Percentiles rank a stretch among this genome's conserved stretches.
phyloP scores from a whole-genome alignment of 2,113 vertebrate genomes.

The Phyllostomus hastatus region DNA sequence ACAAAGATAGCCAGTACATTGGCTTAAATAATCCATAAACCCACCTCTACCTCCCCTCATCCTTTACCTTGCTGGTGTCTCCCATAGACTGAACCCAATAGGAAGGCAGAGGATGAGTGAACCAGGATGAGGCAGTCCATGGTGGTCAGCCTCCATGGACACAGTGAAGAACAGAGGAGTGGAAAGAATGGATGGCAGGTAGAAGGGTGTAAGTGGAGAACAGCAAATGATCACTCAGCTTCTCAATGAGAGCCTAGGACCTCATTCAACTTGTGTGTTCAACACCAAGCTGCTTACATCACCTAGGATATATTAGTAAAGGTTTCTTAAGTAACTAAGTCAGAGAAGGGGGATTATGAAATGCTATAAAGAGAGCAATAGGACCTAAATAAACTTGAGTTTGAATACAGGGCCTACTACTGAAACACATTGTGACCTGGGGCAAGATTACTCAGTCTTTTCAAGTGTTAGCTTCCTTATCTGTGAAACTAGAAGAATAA shows the following conservation, averaged over 20 bases:
- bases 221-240: background rate
- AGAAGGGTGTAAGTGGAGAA: background rate
- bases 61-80: background rate
- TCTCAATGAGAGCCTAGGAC: background rate
- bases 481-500: background rate
- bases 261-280: background rate
- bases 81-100: background rate
- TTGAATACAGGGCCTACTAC: background rate
- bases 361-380: background rate
- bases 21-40: background rate
- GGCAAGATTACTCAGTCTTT: background rate
- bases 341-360: background rate
- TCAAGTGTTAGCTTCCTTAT: background rate
- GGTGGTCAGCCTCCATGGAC: background rate
- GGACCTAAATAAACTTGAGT: background rate
- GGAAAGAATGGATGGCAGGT: background rate
- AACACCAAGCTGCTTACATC: background rate
- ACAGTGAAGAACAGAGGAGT: background rate
- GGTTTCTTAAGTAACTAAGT: background rate
- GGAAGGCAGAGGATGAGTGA: background rate
- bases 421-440: background rate
- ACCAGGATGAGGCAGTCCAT: background rate
- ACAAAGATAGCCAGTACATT: background rate
- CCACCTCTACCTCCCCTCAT: background rate
- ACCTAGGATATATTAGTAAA: background rate